Evolutionary conservation across 2,888 invertebrate genomes (phyloP).

Genomic region (Brachyopa scutellaris): DNA sequence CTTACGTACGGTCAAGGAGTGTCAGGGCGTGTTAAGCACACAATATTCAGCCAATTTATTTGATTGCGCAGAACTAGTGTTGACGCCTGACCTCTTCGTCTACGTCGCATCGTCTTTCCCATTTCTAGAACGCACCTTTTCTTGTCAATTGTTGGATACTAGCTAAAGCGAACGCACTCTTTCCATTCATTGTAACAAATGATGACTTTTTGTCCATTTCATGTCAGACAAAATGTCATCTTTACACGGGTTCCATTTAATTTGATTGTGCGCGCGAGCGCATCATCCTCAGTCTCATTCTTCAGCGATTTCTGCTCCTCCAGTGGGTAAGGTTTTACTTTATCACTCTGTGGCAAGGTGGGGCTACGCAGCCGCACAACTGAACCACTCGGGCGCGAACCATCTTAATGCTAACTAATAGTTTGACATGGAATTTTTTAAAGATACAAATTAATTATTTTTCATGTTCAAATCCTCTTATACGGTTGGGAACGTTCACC

Average conservation of each 20-base stretch:
- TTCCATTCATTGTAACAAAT: constrained; percentile 74
- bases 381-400: constrained; percentile 43
- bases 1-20: constrained; percentile 32
- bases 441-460: constrained; percentile 72
- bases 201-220: constrained; percentile 76
- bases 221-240: constrained; percentile 78
- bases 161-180: constrained; percentile 24
- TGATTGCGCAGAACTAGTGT: constrained; percentile 28
- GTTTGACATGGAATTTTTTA: constrained; percentile 70
- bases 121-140: constrained; percentile 57
- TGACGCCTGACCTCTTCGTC: constrained; percentile 47
- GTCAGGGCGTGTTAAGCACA: constrained; percentile 46
- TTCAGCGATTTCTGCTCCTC: constrained; percentile 27
- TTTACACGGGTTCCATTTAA: constrained; percentile 77
- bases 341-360: constrained; percentile 60
- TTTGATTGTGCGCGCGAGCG: constrained; percentile 72
- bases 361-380: constrained; percentile 30
- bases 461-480: constrained; percentile 55
- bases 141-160: constrained; percentile 53
- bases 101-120: not conserved
- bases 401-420: constrained; percentile 71
- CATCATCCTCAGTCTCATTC: constrained; percentile 19
- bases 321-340: constrained; percentile 60
- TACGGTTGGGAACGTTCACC: not conserved
- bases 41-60: constrained; percentile 54